Evolutionary conservation across 2,888 invertebrate species (phyloP).

Genomic region (Macrophya annulata): DNA sequence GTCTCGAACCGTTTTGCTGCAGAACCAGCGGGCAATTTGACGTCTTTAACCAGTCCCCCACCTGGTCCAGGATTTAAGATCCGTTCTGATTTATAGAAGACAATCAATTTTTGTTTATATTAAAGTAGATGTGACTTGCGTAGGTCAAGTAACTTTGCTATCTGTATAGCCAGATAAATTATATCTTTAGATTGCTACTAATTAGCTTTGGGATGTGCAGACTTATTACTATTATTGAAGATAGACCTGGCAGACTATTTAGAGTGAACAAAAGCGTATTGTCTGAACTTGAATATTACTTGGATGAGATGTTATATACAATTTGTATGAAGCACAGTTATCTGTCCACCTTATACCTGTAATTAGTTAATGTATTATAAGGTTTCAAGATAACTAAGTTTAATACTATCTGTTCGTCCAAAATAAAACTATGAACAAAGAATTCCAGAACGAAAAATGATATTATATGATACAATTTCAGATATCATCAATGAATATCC

Average conservation of each 20-base stretch:
- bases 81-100: slow-evolving; percentile 85
- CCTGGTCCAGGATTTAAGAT: slow-evolving; percentile 96
- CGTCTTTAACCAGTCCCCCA: slow-evolving; percentile 93
- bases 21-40: slow-evolving; percentile 94
- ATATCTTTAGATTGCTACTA: slow-evolving; percentile 35
- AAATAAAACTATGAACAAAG: slow-evolving; percentile 28
- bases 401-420: slow-evolving; percentile 19
- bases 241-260: not conserved
- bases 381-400: slow-evolving; percentile 44
- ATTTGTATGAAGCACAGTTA: slow-evolving; percentile 14
- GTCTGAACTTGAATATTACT: not conserved
- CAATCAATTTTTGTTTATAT: slow-evolving; percentile 61
- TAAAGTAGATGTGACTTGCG: slow-evolving; percentile 36
- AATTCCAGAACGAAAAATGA: not conserved
- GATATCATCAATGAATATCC: not conserved
- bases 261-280: not conserved
- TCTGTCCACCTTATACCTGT: slow-evolving; percentile 34
- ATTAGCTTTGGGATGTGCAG: not conserved
- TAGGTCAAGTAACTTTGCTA: slow-evolving; percentile 48
- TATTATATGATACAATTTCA: not conserved
- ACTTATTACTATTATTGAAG: slow-evolving; percentile 8
- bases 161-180: slow-evolving; percentile 57
- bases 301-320: not conserved
- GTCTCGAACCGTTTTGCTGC: slow-evolving; percentile 89
- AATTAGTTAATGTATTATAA: slow-evolving; percentile 13